Percentiles rank a stretch among this genome's conserved stretches.
phyloP scores from a whole-genome alignment of 2,113 vertebrate species.

The Zeus faber region DNA sequence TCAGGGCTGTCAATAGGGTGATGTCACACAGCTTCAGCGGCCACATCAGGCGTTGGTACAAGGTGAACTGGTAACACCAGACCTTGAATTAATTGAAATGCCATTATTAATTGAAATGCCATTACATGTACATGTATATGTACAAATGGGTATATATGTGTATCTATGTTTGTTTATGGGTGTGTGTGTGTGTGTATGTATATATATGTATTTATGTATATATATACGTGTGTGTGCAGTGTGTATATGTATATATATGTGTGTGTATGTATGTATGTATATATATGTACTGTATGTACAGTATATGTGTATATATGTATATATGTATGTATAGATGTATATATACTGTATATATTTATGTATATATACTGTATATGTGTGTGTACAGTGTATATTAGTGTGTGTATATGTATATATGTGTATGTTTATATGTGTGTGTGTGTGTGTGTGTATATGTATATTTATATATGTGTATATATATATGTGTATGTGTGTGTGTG shows the following conservation, averaged over 20 bases:
- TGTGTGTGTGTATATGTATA: conserved; percentile 4
- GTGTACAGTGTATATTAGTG: not conserved
- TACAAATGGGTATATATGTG: not conserved
- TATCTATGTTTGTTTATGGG: not conserved
- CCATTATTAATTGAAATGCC: no score
- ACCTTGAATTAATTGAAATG: no score
- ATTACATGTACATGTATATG: not conserved
- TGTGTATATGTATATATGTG: not conserved
- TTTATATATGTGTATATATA: not conserved
- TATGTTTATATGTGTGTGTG: conserved; percentile 9
- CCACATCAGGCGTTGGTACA: no score
- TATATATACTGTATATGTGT: not conserved
- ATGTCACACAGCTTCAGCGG: no score
- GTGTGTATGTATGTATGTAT: not conserved
- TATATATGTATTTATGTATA: not conserved
- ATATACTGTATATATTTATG: not conserved
- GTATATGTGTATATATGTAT: conserved; percentile 3
- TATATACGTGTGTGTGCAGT: not conserved
- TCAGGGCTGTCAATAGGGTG: no score
- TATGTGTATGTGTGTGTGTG: not conserved
- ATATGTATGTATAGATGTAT: conserved; percentile 1
- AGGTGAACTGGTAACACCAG: no score
- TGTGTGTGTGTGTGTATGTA: conserved; percentile 10
- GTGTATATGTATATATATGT: not conserved
- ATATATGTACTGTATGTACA: not conserved